Percentiles rank a stretch among this genome's conserved stretches.
These are phyloP conservation scores for Podarcis muralis DNA, from an alignment of 2,113 vertebrate species.

Conservation along the genomic window DNA sequence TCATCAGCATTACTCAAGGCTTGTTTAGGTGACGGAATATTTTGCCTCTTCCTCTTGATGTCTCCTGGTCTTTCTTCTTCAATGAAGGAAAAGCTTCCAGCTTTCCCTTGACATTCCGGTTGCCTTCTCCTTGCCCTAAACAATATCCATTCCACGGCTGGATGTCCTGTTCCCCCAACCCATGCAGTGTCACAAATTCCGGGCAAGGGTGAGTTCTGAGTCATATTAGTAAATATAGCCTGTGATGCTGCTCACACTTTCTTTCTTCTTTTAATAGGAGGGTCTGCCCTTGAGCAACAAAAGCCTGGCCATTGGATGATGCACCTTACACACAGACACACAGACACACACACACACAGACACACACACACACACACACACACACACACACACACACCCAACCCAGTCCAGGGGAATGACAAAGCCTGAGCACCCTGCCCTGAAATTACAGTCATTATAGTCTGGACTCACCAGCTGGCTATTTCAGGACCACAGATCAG, in stretches of 20 bases:
- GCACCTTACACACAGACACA: not conserved
- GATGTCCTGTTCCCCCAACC: not conserved
- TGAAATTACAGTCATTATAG: slow-evolving; percentile 15
- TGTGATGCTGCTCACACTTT: not conserved
- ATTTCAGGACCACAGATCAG: not conserved
- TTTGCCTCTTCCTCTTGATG: not conserved
- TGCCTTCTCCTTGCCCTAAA: slow-evolving; percentile 11
- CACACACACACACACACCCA: not conserved
- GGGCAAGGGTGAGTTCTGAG: slow-evolving; percentile 34
- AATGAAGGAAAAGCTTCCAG: slow-evolving; percentile 14
- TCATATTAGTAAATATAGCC: slow-evolving; percentile 43
- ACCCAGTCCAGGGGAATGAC: not conserved
- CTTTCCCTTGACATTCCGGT: not conserved
- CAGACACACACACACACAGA: not conserved
- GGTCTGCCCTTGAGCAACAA: slow-evolving; percentile 11
- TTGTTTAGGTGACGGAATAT: not conserved
- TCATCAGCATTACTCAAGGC: not conserved
- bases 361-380: not conserved
- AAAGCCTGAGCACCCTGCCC: not conserved
- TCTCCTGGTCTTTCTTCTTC: not conserved
- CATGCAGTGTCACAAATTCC: slow-evolving; percentile 11
- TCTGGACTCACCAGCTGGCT: not conserved
- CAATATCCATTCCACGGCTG: not conserved
- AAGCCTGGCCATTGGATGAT: slow-evolving; percentile 16
- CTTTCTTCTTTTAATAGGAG: slow-evolving; percentile 27